Conservation (phyloP, 2,113 vertebrate genomes). For the Calyptommatus sinebrachiatus region DNA sequence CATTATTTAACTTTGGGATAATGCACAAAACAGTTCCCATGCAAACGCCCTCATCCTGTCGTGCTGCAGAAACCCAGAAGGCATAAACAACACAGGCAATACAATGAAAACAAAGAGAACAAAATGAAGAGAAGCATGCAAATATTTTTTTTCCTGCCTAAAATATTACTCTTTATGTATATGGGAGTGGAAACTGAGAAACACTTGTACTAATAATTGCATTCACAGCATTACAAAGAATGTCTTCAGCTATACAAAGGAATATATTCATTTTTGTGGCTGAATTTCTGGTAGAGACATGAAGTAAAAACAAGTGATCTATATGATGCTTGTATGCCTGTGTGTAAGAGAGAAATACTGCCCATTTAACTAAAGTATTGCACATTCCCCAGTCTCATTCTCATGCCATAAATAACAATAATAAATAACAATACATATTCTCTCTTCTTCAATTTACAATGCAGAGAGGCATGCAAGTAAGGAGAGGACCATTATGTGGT, state of each 20-base stretch:
- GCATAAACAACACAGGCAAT: not conserved
- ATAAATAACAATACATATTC: not conserved
- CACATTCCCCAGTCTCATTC: not conserved
- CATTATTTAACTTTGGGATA: not conserved
- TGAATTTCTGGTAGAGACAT: not conserved
- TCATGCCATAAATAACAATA: not conserved
- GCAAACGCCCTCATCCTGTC: not conserved
- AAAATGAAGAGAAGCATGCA: not conserved
- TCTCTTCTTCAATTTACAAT: not conserved
- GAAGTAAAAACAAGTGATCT: not conserved
- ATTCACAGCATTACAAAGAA: not conserved
- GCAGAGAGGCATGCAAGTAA: not conserved
- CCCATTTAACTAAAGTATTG: not conserved
- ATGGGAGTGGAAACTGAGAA: not conserved
- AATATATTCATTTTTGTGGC: not conserved
- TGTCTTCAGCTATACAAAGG: not conserved
- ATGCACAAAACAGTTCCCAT: not conserved
- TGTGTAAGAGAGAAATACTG: not conserved
- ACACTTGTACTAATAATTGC: not conserved
- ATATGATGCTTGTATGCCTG: not conserved
- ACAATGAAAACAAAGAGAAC: not conserved
- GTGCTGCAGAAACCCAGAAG: slow-evolving; percentile 5
- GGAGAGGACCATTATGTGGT: not conserved
- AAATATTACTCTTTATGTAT: not conserved
- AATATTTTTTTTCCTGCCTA: not conserved